Conservation (phyloP, 2,888 invertebrate genomes). For the Zonitis immaculata region DNA sequence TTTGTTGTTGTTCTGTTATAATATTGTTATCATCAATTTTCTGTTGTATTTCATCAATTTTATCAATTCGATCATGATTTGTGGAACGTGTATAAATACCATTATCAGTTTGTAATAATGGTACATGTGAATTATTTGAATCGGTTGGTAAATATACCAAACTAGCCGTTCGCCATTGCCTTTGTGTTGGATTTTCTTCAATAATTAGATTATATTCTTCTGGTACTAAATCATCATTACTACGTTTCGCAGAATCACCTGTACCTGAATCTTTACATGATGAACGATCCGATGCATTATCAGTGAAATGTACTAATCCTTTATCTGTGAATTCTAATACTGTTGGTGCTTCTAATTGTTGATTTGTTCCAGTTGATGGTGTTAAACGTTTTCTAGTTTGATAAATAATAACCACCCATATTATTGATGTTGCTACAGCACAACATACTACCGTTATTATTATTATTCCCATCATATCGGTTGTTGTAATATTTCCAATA, state of each 20-base stretch:
- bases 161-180: slow-evolving; percentile 27
- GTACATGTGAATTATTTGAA: slow-evolving; percentile 32
- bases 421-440: slow-evolving; percentile 83
- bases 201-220: slow-evolving; percentile 39
- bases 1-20: slow-evolving; percentile 2
- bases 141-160: slow-evolving; percentile 30
- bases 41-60: slow-evolving; percentile 3
- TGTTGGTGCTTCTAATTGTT: slow-evolving; percentile 39
- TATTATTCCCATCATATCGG: slow-evolving; percentile 80
- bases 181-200: slow-evolving; percentile 5
- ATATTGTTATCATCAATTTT: background rate
- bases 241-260: slow-evolving; percentile 72
- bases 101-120: slow-evolving; percentile 31
- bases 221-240: slow-evolving; percentile 50
- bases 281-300: slow-evolving; percentile 69
- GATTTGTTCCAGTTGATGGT: slow-evolving; percentile 48
- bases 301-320: slow-evolving; percentile 48
- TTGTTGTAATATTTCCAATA: slow-evolving; percentile 55
- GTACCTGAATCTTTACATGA: slow-evolving; percentile 78
- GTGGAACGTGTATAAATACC: slow-evolving; percentile 34
- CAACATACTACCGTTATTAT: slow-evolving; percentile 87
- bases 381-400: slow-evolving; percentile 67
- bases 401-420: slow-evolving; percentile 90
- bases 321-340: slow-evolving; percentile 34
- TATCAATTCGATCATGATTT: slow-evolving; percentile 40